Percentiles rank a stretch among this genome's conserved stretches.
These are phyloP conservation scores for Loris lydekkerianus DNA, from an alignment of 2,797 vertebrate species.

Conservation along the genomic window DNA sequence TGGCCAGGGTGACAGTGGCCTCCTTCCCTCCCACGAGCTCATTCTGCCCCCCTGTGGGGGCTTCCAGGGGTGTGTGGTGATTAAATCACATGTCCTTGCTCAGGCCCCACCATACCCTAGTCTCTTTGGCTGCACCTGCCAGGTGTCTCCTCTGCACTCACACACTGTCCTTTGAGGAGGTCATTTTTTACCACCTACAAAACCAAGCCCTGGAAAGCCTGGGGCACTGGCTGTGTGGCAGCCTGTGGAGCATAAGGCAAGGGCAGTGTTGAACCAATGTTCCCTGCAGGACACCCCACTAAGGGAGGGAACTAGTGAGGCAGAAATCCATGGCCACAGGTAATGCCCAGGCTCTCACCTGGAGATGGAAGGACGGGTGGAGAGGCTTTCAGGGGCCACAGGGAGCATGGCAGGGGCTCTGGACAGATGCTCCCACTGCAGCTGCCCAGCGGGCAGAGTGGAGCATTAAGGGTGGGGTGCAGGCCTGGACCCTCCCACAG, in stretches of 20 bases:
- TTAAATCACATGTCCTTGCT: background rate
- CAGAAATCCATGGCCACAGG: background rate
- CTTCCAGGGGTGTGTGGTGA: background rate
- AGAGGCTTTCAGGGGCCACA: background rate
- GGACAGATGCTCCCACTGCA: accelerated
- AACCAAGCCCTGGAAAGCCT: too few species aligned
- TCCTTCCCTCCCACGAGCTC: background rate
- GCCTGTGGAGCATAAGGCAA: accelerated
- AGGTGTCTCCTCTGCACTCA: background rate
- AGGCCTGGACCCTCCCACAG: background rate
- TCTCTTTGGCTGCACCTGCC: accelerated
- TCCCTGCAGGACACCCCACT: too few species aligned
- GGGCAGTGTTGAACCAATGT: background rate
- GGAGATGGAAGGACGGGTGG: background rate
- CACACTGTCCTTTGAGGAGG: background rate
- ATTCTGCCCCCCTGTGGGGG: too few species aligned
- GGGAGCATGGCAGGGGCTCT: background rate
- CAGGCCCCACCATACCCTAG: background rate
- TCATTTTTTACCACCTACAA: background rate
- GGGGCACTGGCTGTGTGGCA: background rate
- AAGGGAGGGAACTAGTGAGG: accelerated
- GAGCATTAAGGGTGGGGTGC: accelerated
- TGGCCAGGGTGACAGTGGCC: too few species aligned
- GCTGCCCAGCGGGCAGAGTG: accelerated
- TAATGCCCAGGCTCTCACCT: background rate